Evolutionary conservation across 2,113 vertebrate species (phyloP), one percentile per base, ranked within the genome.

Genomic region (Saccopteryx bilineata): DNA sequence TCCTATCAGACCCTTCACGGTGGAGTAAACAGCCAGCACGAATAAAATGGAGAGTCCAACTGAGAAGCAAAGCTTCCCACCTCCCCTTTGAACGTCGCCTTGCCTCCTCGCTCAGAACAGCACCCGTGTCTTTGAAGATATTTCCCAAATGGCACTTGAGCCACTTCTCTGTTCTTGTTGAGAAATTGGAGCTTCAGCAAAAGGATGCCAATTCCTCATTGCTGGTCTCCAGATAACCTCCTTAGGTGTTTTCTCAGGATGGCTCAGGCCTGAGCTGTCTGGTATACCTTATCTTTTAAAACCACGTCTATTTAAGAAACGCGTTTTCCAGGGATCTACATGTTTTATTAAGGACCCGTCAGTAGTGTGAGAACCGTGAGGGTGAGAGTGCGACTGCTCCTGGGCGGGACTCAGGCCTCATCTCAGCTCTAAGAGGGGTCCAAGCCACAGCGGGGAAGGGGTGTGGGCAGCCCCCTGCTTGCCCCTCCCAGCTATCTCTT

Each of bases 1-100:
- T 82, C 66, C 84, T 95, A 23, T 92, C 94, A 46, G 91, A 26
- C 74, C 88, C 46, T 50, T 75, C 50, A 17, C 3, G 72, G 78
- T 80, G 78, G 82, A 46, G 60, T 69, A 18, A 61, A 83, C 61
- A 68, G 58, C 69, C 54, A 58, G 87, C 23, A n/a, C 60, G 46
- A 81, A 90, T 26, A 72, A 72, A 87, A 23, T 8, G 26, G 31
- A 82, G 72, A 65, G 31, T 33, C 39, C 50, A 68, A 61, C 74
- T 86, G 81, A 54, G 39, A 39, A 74, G 26, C 88, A 93, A 81
- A 71, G 72, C 72, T 31, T 76, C 56, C 81, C 68, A 68, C 82
- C 48, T 75, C 52, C 28, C 21, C 0, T 28, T 17, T 52, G 39
- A 86, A 21, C 5, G 26, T 26, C 24, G 8, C 28, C 83, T 82